Conservation (phyloP, 2,888 invertebrate species). For the Xestobium rufovillosum region DNA sequence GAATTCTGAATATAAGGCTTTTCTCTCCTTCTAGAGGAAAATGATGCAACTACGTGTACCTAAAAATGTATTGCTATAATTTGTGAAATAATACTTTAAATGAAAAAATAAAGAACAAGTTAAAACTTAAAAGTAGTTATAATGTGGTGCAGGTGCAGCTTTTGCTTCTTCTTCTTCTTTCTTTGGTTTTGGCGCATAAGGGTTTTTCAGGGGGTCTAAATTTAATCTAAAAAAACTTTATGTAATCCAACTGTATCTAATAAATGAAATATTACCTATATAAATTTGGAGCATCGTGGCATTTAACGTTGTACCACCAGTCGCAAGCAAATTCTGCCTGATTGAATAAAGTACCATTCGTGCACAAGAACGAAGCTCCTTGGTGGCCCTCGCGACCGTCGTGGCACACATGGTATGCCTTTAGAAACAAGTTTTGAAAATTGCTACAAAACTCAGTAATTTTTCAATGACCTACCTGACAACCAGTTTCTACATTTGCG, state of each 20-base stretch:
- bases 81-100: too few species aligned
- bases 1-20: too few species aligned
- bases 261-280: slow-evolving; percentile 54
- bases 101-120: too few species aligned
- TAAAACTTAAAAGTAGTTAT: too few species aligned
- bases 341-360: slow-evolving; percentile 81
- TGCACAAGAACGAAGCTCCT: slow-evolving; percentile 76
- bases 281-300: slow-evolving; percentile 61
- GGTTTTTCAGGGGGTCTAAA: slow-evolving; percentile 72
- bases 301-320: slow-evolving; percentile 90
- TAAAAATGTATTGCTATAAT: too few species aligned
- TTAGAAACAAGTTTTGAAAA: slow-evolving; percentile 24
- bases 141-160: too few species aligned
- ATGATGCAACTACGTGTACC: too few species aligned
- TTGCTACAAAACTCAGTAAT: too few species aligned
- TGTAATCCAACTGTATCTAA: background rate
- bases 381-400: slow-evolving; percentile 79
- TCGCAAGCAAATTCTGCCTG: slow-evolving; percentile 81
- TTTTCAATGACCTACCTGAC: slow-evolving; percentile 57
- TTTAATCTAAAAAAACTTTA: slow-evolving; percentile 55
- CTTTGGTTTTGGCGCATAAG: slow-evolving; percentile 68
- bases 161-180: slow-evolving; percentile 45
- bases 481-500: slow-evolving; percentile 83
- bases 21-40: too few species aligned
- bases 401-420: slow-evolving; percentile 84